phyloP scores from a whole-genome alignment of 2,113 vertebrate genomes.

The Psittacula cyanocephala region DNA sequence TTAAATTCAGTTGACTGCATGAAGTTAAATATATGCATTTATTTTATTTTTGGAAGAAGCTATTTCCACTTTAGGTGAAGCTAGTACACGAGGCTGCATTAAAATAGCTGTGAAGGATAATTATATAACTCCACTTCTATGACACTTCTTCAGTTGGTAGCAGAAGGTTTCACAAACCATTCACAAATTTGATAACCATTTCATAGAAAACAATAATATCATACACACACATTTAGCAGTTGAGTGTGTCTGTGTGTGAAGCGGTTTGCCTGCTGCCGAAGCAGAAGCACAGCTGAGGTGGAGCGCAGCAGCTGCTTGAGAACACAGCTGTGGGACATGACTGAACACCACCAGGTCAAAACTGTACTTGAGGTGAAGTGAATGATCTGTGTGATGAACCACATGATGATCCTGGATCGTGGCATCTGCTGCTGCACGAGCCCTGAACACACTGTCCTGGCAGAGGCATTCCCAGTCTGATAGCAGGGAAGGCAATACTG shows the following conservation, averaged over 20 bases:
- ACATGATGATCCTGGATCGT: background rate
- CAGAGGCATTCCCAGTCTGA: rapidly evolving
- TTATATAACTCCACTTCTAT: conserved; percentile 18
- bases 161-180: conserved; percentile 30
- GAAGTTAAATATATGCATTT: background rate
- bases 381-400: background rate
- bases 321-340: conserved; percentile 5
- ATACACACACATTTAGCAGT: background rate
- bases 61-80: conserved; percentile 7
- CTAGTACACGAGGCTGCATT: background rate
- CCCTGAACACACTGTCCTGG: rapidly evolving
- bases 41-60: conserved; percentile 38
- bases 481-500: background rate
- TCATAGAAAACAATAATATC: background rate
- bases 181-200: conserved; percentile 8
- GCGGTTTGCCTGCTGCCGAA: background rate
- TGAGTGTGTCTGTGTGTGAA: background rate
- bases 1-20: background rate
- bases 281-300: conserved; percentile 31
- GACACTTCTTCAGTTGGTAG: background rate
- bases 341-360: background rate
- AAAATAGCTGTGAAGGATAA: conserved; percentile 36
- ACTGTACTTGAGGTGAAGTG: background rate
- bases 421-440: background rate
- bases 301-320: background rate